Base-by-base conservation (phyloP, 2,888 invertebrate species). In the Dolomedes plantarius region DNA sequence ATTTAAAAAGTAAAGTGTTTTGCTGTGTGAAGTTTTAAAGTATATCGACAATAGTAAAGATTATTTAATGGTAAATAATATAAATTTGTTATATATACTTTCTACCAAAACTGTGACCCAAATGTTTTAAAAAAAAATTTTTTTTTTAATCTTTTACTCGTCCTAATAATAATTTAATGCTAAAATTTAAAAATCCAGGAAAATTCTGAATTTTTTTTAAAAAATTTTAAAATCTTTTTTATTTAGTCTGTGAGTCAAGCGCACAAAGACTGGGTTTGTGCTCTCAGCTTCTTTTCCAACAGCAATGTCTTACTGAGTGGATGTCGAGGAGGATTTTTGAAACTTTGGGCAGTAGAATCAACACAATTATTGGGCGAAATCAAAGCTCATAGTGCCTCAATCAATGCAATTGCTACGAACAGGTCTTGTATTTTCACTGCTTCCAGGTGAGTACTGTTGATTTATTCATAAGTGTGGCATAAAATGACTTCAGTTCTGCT, bases 211-310 rank as follows among this genome's bases (percentile, higher is more conserved):
- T n/a, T n/a, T n/a, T n/a, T n/a, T n/a, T n/a, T n/a, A n/a, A n/a
- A n/a, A n/a, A n/a, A n/a, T n/a, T n/a, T n/a, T n/a, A n/a, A 36
- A 36, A 36, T 7, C 5, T 13, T 67, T 90, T 91, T 19, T n/a
- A n/a, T n/a, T n/a, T 90, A 94, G 93, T 94, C 94, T 29, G 93
- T 96, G 88, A 96, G 95, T 92, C 95, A 95, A 91, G 96, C 96
- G 71, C 96, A 96, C 93, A 95, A 95, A 91, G 96, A 96, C 90
- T 96, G 96, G 96, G 94, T 96, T 89, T 94, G 95, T 89, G 96
- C 95, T 79, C 93, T 96, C 91, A 93, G 93, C 91, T 93, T 92
- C 90, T 92, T 91, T 92, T 92, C 92, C 27, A 92, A 90, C 87
- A 92, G 93, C 76, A 93, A 93, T 90, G 87, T 94, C 71, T 92